These are phyloP conservation scores for Drosophila ironensis DNA, from an alignment of 1,140 invertebrate genomes.

Conservation along the genomic window DNA sequence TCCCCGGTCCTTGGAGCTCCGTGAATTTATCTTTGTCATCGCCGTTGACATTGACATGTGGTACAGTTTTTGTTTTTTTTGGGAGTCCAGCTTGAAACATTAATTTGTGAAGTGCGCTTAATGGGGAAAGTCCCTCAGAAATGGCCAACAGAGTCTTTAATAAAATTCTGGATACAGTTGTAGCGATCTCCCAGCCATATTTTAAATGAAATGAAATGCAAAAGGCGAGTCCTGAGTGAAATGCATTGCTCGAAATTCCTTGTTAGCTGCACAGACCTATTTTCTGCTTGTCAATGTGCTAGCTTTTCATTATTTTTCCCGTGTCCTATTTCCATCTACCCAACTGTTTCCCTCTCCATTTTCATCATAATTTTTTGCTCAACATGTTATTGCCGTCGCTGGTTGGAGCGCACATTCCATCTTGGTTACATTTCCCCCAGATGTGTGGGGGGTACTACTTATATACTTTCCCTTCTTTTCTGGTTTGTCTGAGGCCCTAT, in stretches of 20 bases:
- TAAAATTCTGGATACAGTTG: neutral
- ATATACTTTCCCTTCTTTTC: constrained; percentile 59
- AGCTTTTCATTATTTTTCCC: constrained; percentile 6
- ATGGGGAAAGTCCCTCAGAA: neutral
- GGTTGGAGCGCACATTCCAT: constrained; percentile 49
- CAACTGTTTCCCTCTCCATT: no score
- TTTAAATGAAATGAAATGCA: constrained; percentile 21
- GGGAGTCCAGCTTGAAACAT: constrained; percentile 2
- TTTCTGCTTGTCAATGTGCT: constrained; percentile 33
- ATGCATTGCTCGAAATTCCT: constrained; percentile 14
- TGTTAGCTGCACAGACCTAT: constrained; percentile 36
- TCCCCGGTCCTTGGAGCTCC: neutral
- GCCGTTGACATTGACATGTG: constrained; percentile 76
- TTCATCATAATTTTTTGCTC: constrained; percentile 55
- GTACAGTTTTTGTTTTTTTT: constrained; percentile 32
- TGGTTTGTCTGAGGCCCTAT: constrained; percentile 37
- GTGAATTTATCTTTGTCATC: constrained; percentile 74
- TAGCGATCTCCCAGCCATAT: neutral
- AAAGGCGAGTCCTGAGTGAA: constrained; percentile 14
- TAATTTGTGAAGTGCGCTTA: neutral
- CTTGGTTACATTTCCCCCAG: constrained; percentile 39
- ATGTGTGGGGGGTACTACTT: neutral
- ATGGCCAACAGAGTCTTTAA: neutral
- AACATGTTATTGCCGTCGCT: constrained; percentile 49
- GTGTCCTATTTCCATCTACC: constrained; percentile 35